Conservation (phyloP, 2,113 vertebrate species). For the Phainopepla nitens region DNA sequence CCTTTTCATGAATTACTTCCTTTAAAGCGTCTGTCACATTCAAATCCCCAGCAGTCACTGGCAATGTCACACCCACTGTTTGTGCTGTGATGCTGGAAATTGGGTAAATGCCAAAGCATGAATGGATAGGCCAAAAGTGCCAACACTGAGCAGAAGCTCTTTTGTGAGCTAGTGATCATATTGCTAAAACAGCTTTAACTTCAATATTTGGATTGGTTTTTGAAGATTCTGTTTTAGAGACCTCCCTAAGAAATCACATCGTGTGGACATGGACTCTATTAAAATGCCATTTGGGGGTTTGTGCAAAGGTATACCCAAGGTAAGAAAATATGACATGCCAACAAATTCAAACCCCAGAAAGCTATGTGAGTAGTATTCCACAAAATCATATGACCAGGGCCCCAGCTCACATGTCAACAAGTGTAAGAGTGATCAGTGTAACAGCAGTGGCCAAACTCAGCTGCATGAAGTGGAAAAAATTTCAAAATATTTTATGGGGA, state of each 20-base stretch:
- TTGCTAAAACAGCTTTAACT: not conserved
- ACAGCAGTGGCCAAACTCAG: not conserved
- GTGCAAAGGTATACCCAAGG: not conserved
- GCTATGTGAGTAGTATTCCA: not conserved
- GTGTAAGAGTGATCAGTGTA: fast-evolving
- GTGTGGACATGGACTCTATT: not conserved
- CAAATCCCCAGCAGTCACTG: not conserved
- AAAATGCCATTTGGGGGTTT: not conserved
- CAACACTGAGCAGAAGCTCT: not conserved
- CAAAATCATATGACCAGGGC: not conserved
- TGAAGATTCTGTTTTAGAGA: not conserved
- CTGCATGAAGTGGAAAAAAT: not conserved
- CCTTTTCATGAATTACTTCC: fast-evolving
- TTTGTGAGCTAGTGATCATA: not conserved
- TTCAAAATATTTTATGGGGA: not conserved
- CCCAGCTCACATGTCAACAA: fast-evolving
- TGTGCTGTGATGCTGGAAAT: not conserved
- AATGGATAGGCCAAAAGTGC: not conserved
- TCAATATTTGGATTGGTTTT: not conserved
- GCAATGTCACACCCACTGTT: fast-evolving
- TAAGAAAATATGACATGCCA: not conserved
- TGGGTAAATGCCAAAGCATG: not conserved
- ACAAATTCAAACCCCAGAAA: not conserved
- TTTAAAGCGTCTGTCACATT: not conserved
- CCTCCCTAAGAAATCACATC: fast-evolving